phyloP scores from a whole-genome alignment of 2,888 invertebrate species.

The Nasonia oneida region DNA sequence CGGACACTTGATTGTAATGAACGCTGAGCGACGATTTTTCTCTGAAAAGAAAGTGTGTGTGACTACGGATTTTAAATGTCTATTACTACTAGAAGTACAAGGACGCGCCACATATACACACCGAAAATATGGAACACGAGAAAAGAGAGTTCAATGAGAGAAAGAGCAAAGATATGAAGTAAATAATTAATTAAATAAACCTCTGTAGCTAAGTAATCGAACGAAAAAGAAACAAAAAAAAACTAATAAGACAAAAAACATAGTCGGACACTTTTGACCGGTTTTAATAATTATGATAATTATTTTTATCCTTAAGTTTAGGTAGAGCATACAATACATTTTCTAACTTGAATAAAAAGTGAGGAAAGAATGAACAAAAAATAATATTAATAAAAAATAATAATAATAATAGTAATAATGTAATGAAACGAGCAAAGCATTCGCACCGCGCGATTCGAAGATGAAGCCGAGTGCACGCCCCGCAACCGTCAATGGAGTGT shows the following conservation, averaged over 20 bases:
- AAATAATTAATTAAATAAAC: constrained; percentile 67
- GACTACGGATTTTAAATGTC: constrained; percentile 51
- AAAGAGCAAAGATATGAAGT: constrained; percentile 59
- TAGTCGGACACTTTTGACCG: constrained; percentile 65
- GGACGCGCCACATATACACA: background rate
- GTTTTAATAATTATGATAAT: constrained; percentile 68
- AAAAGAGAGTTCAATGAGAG: constrained; percentile 30
- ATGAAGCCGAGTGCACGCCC: constrained; percentile 20
- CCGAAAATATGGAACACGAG: background rate
- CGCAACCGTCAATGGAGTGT: constrained; percentile 49
- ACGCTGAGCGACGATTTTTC: constrained; percentile 56
- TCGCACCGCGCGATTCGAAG: constrained; percentile 6
- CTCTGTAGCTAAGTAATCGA: constrained; percentile 68
- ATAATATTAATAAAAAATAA: background rate
- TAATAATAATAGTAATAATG: constrained; percentile 10
- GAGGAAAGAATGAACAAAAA: constrained; percentile 17
- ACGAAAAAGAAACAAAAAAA: constrained; percentile 58
- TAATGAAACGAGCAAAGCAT: constrained; percentile 29
- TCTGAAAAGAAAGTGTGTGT: constrained; percentile 48
- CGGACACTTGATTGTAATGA: constrained; percentile 45
- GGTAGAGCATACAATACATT: constrained; percentile 69
- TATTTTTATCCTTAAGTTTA: constrained; percentile 69
- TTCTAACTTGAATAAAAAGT: constrained; percentile 68
- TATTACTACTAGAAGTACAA: constrained; percentile 39
- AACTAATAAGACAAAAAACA: constrained; percentile 57